Evolutionary conservation across 2,888 invertebrate genomes (phyloP).

Genomic region (Diplazon laetatorius): DNA sequence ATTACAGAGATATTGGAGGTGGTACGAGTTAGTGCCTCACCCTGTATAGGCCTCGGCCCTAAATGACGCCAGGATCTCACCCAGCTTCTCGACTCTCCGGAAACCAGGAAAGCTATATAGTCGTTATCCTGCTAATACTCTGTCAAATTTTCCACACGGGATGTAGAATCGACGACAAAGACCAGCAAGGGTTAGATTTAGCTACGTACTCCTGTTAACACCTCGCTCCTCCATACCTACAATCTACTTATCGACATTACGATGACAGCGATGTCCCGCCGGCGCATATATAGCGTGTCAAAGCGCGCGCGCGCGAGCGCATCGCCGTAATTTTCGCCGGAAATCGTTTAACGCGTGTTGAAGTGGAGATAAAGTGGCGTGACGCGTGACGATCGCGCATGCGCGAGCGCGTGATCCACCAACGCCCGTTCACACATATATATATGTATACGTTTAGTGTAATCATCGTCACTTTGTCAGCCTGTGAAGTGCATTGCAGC

Average conservation of each 20-base stretch:
- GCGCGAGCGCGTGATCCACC: constrained; percentile 76
- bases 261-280: neutral
- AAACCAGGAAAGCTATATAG: no score
- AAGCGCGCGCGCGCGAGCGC: constrained; percentile 6
- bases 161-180: neutral
- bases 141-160: no score
- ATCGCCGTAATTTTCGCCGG: constrained; percentile 78
- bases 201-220: constrained; percentile 30
- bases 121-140: no score
- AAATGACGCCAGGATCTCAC: no score
- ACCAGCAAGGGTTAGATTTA: constrained; percentile 18
- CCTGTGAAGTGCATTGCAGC: constrained; percentile 66
- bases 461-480: constrained; percentile 77
- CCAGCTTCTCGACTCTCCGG: no score
- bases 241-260: constrained; percentile 15
- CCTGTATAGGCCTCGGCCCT: no score
- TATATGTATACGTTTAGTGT: constrained; percentile 74
- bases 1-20: no score
- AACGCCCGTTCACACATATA: constrained; percentile 62
- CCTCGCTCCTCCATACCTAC: constrained; percentile 20
- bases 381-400: constrained; percentile 81
- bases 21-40: no score
- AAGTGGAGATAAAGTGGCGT: constrained; percentile 81
- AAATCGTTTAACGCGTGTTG: constrained; percentile 80
- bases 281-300: constrained; percentile 5